Evolutionary conservation across 2,113 vertebrate species (phyloP), one percentile per base, ranked within the genome.

Genomic region (Rhinoderma darwinii): DNA sequence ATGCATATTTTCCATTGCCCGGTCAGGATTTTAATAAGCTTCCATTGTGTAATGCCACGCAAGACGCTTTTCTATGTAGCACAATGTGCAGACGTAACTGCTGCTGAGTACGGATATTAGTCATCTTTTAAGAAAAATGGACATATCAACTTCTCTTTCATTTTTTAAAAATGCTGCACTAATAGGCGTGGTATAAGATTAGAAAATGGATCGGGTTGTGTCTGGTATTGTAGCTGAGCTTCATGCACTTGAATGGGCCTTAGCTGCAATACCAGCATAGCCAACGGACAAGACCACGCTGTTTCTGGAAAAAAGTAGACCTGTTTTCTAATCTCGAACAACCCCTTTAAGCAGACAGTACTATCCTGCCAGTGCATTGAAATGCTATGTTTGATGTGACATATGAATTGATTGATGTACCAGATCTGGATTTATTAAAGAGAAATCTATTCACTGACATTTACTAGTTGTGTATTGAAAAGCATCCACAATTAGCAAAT

Each of bases 1-100:
- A 54, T 50, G 59, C 73, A 82, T 80, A 87, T 20, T 82, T 87
- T 87, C 85, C 85, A 82, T 81, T 82, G 66, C 51, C 59, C 85
- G 59, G 63, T 86, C 47, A 74, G 66, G n/a, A 7, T 51, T 82
- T 87, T 87, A 81, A 87, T 87, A 73, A 73, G 77, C 66, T 59
- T 87, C 59, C 77, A 77, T 43, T 56, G 66, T 72, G 17, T 43
- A 43, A 41, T 54, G 66, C 77, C 85, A 82, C 66, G 61, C 85
- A 72, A 82, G 74, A 56, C 77, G 66, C n/a, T 87, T 37, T 54
- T 50, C 78, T 86, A 35, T 56, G 63, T 20, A 68, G 44, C n/a
- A 51, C 14, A 74, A 51, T 72, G 17, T 84, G 56, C 82, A 73
- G 66, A 51, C 17, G 25, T 44, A 66, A 15, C 79, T 51, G 75